These are phyloP conservation scores for Eupeodes luniger DNA, from an alignment of 2,888 invertebrate genomes.

Conservation along the genomic window DNA sequence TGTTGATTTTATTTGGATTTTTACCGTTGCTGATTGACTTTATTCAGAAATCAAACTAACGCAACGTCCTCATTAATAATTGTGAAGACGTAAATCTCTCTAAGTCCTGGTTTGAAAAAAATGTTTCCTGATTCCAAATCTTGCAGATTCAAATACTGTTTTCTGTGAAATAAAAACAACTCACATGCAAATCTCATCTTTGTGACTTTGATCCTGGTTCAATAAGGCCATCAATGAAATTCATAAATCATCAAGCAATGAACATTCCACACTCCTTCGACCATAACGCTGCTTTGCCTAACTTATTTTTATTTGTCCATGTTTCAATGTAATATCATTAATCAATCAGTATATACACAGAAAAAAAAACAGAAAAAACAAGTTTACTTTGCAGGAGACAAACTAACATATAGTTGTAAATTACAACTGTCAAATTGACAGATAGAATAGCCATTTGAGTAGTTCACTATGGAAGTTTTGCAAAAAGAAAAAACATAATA, in stretches of 20 bases:
- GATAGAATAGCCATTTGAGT: slow-evolving; percentile 34
- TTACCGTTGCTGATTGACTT: too few relatives aligned
- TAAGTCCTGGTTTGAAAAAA: not conserved
- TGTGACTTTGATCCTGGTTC: slow-evolving; percentile 48
- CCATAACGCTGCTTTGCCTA: not conserved
- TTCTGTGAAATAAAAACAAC: not conserved
- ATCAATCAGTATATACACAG: slow-evolving; percentile 59
- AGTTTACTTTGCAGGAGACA: slow-evolving; percentile 26
- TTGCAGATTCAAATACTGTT: slow-evolving; percentile 40
- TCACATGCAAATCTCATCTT: slow-evolving; percentile 35
- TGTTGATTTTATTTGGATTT: too few relatives aligned
- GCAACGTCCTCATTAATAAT: too few relatives aligned
- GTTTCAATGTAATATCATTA: slow-evolving; percentile 67
- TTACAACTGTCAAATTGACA: slow-evolving; percentile 58
- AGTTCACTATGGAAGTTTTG: slow-evolving; percentile 55
- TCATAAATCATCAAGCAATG: slow-evolving; percentile 68
- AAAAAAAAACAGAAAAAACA: slow-evolving; percentile 20
- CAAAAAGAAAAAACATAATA: slow-evolving; percentile 5
- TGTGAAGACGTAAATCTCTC: too few relatives aligned
- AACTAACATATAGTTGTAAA: slow-evolving; percentile 54
- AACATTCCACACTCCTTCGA: slow-evolving; percentile 36
- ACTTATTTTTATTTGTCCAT: slow-evolving; percentile 61
- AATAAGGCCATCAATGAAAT: slow-evolving; percentile 59
- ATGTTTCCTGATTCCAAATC: slow-evolving; percentile 36
- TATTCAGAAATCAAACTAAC: too few relatives aligned